Evolutionary conservation across 1,140 invertebrate genomes (phyloP), one percentile per base, ranked within the genome.

Genomic region (Stegodyphus mimosarum): DNA sequence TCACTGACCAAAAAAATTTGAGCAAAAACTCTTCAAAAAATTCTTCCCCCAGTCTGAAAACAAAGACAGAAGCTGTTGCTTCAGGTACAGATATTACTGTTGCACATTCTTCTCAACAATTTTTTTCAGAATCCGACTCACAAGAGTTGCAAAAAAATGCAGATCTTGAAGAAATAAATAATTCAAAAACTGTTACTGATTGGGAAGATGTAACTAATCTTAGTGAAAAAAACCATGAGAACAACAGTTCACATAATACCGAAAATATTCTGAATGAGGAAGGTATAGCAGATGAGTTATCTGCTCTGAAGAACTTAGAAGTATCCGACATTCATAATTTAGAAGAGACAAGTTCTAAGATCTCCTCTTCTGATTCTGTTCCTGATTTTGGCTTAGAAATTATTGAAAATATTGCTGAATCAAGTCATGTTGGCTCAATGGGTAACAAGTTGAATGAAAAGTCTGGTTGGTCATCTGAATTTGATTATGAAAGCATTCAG

Each of bases 381-480:
- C 84, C 79, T 55, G 86, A 87, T 86, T 87, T 79, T 49, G 81
- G 70, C 52, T 11, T 78, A 53, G 74, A 64, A 73, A 70, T 87
- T 49, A 66, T 66, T 50, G 73, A 77, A 18, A 50, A 51, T 75
- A n/a, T 52, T 11, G 9, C 66, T 3, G 73, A 83, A 90, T 51
- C 83, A 89, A 81, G 90, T 89, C 52, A 87, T 86, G 13, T 78
- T 90, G 49, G 89, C 88, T 7, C 85, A 89, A 64, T 88, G 74
- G 94, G 94, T 7, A 95, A 95, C 90, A 95, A 93, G 55, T 88
- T 95, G 13, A 90, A 91, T 89, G 92, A 92, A 52, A 92, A 92
- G 89, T 91, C 91, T 10, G 93, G 94, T 4, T 95, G 94, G 94
- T 95, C 94, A 0, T 92, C 92, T 0, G 91, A 90, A 0, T 92